Evolutionary conservation across 1,140 invertebrate genomes (phyloP).

Genomic region (Tetramorium simillimum): DNA sequence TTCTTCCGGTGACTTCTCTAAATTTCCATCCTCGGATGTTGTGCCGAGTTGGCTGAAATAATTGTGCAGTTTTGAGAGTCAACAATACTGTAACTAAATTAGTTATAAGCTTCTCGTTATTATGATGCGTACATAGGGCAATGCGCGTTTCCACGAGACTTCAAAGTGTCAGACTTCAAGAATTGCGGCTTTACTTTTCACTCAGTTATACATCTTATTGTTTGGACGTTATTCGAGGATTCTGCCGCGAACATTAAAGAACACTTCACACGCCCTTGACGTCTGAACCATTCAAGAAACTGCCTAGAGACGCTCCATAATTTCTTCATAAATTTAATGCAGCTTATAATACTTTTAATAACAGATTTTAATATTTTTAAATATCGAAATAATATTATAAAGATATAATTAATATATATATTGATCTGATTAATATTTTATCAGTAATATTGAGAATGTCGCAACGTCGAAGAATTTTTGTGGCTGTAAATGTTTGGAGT

Average conservation of each 20-base stretch:
- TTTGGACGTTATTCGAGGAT: slow-evolving; percentile 18
- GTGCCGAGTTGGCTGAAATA: not conserved
- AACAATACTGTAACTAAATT: slow-evolving; percentile 18
- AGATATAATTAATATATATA: not conserved
- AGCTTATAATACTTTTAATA: not conserved
- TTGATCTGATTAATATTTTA: not conserved
- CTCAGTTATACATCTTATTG: slow-evolving; percentile 31
- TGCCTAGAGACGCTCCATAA: not conserved
- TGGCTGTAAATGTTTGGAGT: not conserved
- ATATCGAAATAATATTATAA: not conserved
- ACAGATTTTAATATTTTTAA: not conserved
- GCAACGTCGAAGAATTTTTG: not conserved
- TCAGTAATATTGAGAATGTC: not conserved
- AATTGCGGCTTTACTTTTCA: slow-evolving; percentile 22
- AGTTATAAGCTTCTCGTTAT: not conserved
- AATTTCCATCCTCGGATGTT: not conserved
- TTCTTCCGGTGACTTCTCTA: not conserved
- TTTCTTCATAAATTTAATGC: not conserved
- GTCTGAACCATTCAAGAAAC: not conserved
- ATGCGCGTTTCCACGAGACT: not conserved
- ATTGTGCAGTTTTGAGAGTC: not conserved
- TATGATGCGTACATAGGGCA: not conserved
- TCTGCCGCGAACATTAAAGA: slow-evolving; percentile 4
- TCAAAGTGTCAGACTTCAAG: not conserved
- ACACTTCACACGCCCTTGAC: slow-evolving; percentile 7